A percentile compares a stretch with the other conserved stretches of the same genome.
Conservation (phyloP, 2,888 invertebrate species). For the Zele albiditarsus region DNA sequence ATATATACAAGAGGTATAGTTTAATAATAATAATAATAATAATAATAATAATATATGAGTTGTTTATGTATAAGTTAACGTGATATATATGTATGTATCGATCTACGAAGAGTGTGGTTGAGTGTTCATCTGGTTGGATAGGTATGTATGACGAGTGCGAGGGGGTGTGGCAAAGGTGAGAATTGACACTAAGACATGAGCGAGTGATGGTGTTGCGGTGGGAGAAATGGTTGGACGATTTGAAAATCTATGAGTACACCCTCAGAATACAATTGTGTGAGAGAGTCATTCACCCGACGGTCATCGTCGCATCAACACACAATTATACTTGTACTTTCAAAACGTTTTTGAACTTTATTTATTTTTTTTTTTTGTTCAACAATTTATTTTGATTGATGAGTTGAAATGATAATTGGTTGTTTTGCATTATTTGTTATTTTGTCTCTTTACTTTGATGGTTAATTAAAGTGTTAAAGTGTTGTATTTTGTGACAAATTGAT, state of each 20-base stretch:
- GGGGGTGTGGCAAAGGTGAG: conserved; percentile 9
- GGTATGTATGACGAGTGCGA: conserved; percentile 7
- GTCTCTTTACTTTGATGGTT: background rate
- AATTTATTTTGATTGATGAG: background rate
- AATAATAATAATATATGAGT: background rate
- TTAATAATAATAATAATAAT: background rate
- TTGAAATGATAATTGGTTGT: background rate
- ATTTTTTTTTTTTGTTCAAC: background rate
- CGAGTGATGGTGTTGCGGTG: conserved; percentile 38
- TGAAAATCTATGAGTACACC: conserved; percentile 64
- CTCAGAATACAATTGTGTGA: conserved; percentile 49
- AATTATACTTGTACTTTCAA: conserved; percentile 33
- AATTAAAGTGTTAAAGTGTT: background rate
- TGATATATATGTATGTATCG: background rate
- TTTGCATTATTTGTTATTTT: background rate
- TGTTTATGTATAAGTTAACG: background rate
- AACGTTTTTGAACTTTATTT: conserved; percentile 7
- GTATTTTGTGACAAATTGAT: background rate
- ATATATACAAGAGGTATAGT: background rate
- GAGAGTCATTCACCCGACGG: conserved; percentile 68
- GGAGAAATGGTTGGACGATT: conserved; percentile 50
- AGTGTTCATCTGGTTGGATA: conserved; percentile 3
- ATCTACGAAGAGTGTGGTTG: background rate
- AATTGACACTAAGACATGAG: background rate
- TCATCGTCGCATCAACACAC: conserved; percentile 63